Evolutionary conservation across 1,140 invertebrate species (phyloP).

Genomic region (Drosophila ananassae): DNA sequence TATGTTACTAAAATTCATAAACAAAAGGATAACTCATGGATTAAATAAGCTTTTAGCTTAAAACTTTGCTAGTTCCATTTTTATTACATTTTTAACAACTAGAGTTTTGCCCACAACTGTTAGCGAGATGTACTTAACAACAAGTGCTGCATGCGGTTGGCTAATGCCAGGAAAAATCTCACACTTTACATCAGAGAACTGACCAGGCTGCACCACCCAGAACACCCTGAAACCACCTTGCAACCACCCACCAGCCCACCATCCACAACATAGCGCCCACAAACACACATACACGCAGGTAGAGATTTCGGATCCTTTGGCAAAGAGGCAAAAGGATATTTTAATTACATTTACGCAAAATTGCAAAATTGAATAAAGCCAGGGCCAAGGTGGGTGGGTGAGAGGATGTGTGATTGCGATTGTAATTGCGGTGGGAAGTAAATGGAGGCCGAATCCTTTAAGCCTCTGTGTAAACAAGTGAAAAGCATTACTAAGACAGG

Average conservation of each 20-base stretch:
- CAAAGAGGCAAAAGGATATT: constrained; percentile 64
- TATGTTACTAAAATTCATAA: background rate
- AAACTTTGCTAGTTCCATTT: background rate
- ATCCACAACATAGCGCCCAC: background rate
- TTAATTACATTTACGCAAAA: constrained; percentile 81
- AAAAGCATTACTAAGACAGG: constrained; percentile 68
- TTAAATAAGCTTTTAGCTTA: no score
- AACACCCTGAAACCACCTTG: constrained; percentile 12
- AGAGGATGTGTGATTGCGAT: constrained; percentile 1
- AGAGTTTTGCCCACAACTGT: constrained; percentile 21
- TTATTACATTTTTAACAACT: background rate
- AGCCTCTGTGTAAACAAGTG: constrained; percentile 73
- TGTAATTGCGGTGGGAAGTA: constrained; percentile 17
- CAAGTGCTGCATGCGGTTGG: constrained; percentile 60
- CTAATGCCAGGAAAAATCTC: constrained; percentile 71
- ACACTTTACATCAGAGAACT: constrained; percentile 35
- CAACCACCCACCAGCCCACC: background rate
- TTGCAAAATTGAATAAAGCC: constrained; percentile 74
- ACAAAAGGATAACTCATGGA: background rate
- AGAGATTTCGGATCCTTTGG: constrained; percentile 64
- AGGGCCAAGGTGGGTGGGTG: constrained; percentile 11
- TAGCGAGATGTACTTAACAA: constrained; percentile 45
- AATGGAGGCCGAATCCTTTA: constrained; percentile 47
- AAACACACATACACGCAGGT: constrained; percentile 33
- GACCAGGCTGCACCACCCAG: constrained; percentile 4